A percentile compares a stretch with the other conserved stretches of the same genome.
These are phyloP conservation scores for Notodonta ziczac DNA, from an alignment of 2,888 invertebrate species.

Conservation along the genomic window DNA sequence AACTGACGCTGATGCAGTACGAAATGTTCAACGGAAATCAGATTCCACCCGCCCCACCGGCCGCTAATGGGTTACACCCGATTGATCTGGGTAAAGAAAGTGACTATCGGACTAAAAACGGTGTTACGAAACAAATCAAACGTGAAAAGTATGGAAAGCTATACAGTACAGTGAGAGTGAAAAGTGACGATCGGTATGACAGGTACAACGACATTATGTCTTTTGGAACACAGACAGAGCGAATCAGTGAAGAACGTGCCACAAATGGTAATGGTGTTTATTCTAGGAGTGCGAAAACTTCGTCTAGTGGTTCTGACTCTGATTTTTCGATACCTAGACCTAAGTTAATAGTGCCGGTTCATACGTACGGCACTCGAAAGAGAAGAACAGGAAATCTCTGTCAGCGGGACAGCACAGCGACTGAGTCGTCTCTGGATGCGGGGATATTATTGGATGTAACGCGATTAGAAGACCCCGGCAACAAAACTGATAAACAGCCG, in stretches of 20 bases:
- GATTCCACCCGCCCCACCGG: slow-evolving; percentile 54
- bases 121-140: slow-evolving; percentile 74
- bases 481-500: slow-evolving; percentile 52
- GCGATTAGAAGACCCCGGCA: slow-evolving; percentile 61
- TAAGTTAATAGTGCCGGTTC: slow-evolving; percentile 93
- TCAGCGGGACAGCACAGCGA: slow-evolving; percentile 77
- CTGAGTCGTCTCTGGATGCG: slow-evolving; percentile 72
- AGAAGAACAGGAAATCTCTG: slow-evolving; percentile 91
- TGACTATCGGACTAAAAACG: slow-evolving; percentile 78
- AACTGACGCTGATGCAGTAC: slow-evolving; percentile 79
- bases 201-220: slow-evolving; percentile 76
- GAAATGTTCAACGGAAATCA: slow-evolving; percentile 72
- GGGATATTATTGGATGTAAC: slow-evolving; percentile 75
- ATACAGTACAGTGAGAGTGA: slow-evolving; percentile 80
- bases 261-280: slow-evolving; percentile 61
- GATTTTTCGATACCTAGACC: slow-evolving; percentile 94
- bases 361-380: slow-evolving; percentile 92
- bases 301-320: slow-evolving; percentile 84
- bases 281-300: slow-evolving; percentile 78
- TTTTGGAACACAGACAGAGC: slow-evolving; percentile 60
- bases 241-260: slow-evolving; percentile 66
- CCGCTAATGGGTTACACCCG: slow-evolving; percentile 66
- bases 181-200: slow-evolving; percentile 79
- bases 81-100: slow-evolving; percentile 72
- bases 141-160: slow-evolving; percentile 77